These are phyloP conservation scores for Stenoptilia bipunctidactyla DNA, from an alignment of 2,888 invertebrate species.

Conservation along the genomic window DNA sequence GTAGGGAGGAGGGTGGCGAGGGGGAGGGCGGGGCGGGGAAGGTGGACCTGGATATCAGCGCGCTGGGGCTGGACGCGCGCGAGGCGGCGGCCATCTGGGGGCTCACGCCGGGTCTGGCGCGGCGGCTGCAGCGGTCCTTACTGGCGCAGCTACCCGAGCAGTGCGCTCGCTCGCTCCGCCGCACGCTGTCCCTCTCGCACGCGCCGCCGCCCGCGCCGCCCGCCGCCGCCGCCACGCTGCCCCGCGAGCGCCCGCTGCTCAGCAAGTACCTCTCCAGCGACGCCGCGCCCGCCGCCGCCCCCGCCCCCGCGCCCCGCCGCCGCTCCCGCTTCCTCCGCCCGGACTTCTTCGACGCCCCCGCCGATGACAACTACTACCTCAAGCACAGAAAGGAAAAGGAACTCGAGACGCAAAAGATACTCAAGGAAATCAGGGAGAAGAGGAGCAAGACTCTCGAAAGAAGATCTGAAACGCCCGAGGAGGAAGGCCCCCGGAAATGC, in stretches of 20 bases:
- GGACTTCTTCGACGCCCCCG: slow-evolving; percentile 80
- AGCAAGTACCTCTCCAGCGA: slow-evolving; percentile 70
- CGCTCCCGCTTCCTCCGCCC: slow-evolving; percentile 76
- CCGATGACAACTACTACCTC: slow-evolving; percentile 76
- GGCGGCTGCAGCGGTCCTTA: slow-evolving; percentile 75
- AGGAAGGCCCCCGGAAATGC: slow-evolving; percentile 37
- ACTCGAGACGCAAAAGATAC: slow-evolving; percentile 76
- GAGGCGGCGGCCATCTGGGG: slow-evolving; percentile 70
- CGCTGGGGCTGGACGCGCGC: slow-evolving; percentile 51
- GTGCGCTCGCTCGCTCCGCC: slow-evolving; percentile 64
- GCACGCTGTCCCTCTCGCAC: slow-evolving; percentile 68
- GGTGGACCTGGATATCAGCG: not conserved
- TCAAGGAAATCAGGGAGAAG: slow-evolving; percentile 77
- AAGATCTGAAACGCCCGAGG: slow-evolving; percentile 28
- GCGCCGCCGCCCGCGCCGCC: slow-evolving; percentile 17
- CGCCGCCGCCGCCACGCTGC: slow-evolving; percentile 6
- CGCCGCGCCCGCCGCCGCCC: slow-evolving; percentile 19
- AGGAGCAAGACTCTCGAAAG: slow-evolving; percentile 49
- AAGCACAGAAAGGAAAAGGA: slow-evolving; percentile 75
- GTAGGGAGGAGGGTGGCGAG: slow-evolving; percentile 35
- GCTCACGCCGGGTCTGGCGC: slow-evolving; percentile 78
- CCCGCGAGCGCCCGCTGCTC: slow-evolving; percentile 23
- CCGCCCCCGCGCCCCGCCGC: slow-evolving; percentile 9
- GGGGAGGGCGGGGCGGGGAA: slow-evolving; percentile 27
- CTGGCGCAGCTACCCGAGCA: slow-evolving; percentile 62